Percentiles rank a stretch among this genome's conserved stretches.
These are phyloP conservation scores for Trachelus stipa DNA, from an alignment of 2,888 invertebrate genomes.

Conservation along the genomic window DNA sequence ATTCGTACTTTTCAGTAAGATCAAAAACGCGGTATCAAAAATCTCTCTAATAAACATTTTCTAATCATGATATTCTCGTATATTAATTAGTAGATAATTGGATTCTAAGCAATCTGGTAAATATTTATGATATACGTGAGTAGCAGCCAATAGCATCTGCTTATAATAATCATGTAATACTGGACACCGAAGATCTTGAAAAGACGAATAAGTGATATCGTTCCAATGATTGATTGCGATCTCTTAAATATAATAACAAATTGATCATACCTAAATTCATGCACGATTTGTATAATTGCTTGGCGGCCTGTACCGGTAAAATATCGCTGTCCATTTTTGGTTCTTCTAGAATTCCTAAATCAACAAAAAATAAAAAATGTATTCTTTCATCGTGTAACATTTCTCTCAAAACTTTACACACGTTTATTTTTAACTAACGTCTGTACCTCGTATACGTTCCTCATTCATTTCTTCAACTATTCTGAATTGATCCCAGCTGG, in stretches of 20 bases:
- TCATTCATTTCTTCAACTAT: constrained; percentile 51
- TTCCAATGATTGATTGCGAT: neutral
- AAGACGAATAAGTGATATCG: neutral
- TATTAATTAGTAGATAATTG: too few relatives aligned
- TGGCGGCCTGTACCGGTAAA: constrained; percentile 23
- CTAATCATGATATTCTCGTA: too few relatives aligned
- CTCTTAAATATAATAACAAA: neutral
- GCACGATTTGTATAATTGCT: constrained; percentile 26
- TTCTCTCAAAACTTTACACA: constrained; percentile 10
- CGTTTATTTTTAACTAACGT: constrained; percentile 8
- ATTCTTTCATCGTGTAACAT: neutral
- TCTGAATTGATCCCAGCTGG: constrained; percentile 59
- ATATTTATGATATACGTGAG: too few relatives aligned
- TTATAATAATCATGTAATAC: neutral
- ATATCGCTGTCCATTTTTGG: constrained; percentile 18
- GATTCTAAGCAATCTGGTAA: too few relatives aligned
- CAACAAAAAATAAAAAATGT: neutral
- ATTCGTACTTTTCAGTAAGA: neutral
- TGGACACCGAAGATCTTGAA: neutral
- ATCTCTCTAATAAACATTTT: too few relatives aligned
- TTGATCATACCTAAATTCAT: constrained; percentile 22
- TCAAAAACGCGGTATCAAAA: too few relatives aligned
- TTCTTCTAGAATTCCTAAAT: constrained; percentile 27
- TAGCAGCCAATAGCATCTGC: too few relatives aligned
- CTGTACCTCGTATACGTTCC: constrained; percentile 49